A percentile compares a stretch with the other conserved stretches of the same genome.
phyloP scores from a whole-genome alignment of 2,113 vertebrate genomes.

The Gopherus evgoodei region DNA sequence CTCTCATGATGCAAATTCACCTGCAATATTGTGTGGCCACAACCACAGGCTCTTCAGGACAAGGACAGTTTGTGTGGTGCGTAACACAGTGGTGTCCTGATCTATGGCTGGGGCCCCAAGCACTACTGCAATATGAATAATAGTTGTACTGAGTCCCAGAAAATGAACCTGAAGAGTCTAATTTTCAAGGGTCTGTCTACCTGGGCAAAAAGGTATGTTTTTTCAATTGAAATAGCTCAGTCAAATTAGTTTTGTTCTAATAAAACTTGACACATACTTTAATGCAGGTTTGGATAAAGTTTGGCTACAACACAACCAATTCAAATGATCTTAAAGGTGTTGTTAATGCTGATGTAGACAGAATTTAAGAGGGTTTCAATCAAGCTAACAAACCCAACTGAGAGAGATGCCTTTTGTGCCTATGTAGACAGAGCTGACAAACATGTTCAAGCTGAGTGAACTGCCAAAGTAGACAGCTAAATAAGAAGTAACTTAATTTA shows the following conservation, averaged over 20 bases:
- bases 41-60: not conserved
- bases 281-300: not conserved
- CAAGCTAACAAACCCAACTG: not conserved
- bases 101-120: not conserved
- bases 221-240: not conserved
- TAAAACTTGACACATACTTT: not conserved
- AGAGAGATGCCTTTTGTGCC: not conserved
- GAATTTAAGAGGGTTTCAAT: not conserved
- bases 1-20: not conserved
- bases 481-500: not conserved
- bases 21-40: not conserved
- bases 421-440: not conserved
- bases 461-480: not conserved
- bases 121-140: not conserved
- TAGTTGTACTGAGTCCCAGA: not conserved
- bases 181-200: not conserved
- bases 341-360: not conserved
- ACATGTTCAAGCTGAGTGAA: not conserved
- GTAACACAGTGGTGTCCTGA: not conserved
- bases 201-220: not conserved
- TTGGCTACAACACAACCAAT: accelerated
- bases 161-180: not conserved
- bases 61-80: not conserved
- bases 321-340: not conserved
- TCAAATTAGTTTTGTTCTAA: not conserved